Evolutionary conservation across 2,888 invertebrate species (phyloP).

Genomic region (Limnephilus auricula): DNA sequence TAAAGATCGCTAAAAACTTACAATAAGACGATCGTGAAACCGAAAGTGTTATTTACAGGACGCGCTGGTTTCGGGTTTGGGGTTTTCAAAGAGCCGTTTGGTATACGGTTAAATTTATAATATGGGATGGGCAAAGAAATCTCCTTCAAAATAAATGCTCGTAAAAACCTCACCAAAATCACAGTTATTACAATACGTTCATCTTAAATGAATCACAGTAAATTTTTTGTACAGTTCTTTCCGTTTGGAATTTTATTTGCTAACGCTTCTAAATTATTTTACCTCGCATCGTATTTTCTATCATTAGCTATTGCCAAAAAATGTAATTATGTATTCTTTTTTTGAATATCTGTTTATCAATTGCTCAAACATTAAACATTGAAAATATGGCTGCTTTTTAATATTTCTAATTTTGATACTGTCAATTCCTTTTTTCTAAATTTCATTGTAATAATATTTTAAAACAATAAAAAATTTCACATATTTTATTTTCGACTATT

Average conservation of each 20-base stretch:
- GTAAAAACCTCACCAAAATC: not conserved
- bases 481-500: too few species aligned
- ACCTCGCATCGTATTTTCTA: not conserved
- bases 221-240: not conserved
- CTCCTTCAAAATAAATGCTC: not conserved
- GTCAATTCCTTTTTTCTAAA: too few species aligned
- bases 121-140: not conserved
- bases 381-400: too few species aligned
- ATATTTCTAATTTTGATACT: too few species aligned
- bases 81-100: not conserved
- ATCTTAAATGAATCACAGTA: not conserved
- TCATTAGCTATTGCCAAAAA: not conserved
- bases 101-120: not conserved
- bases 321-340: not conserved
- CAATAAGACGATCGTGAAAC: not conserved
- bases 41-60: not conserved
- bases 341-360: too few species aligned
- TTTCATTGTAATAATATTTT: too few species aligned
- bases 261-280: not conserved
- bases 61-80: not conserved
- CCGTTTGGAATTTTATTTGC: not conserved
- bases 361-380: too few species aligned
- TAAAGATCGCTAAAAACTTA: not conserved
- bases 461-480: too few species aligned
- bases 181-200: not conserved